Conservation (phyloP, 1,140 invertebrate species). For the Eubasilissa regina region DNA sequence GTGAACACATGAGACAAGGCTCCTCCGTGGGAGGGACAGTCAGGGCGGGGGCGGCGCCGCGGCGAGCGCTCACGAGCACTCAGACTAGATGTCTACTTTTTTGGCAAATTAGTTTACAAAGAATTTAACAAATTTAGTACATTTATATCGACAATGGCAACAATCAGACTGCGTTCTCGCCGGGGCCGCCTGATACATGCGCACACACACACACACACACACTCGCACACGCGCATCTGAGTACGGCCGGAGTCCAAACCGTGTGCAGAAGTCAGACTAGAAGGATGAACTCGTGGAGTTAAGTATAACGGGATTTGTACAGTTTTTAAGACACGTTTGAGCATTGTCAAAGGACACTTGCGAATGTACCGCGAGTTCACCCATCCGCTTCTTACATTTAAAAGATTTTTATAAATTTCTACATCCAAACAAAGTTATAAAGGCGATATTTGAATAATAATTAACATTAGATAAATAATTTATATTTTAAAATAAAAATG, state of each 20-base stretch:
- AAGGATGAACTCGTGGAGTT: too few species aligned
- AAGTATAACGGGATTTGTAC: too few species aligned
- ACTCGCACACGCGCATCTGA: too few species aligned
- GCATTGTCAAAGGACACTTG: too few species aligned
- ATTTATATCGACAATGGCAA: not conserved
- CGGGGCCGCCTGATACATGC: too few species aligned
- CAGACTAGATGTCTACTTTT: slow-evolving; percentile 31
- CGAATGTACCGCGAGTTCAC: too few species aligned
- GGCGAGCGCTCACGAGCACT: not conserved
- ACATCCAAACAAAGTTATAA: not conserved
- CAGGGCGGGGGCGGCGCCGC: too few species aligned
- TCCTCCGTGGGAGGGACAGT: not conserved
- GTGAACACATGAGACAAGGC: slow-evolving; percentile 36
- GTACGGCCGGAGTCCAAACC: too few species aligned
- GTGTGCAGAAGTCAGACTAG: not conserved
- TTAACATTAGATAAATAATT: slow-evolving; percentile 26
- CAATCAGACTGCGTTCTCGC: too few species aligned
- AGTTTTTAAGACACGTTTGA: too few species aligned
- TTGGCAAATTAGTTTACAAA: slow-evolving; percentile 21
- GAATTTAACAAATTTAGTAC: slow-evolving; percentile 13
- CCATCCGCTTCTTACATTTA: too few species aligned
- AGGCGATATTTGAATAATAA: slow-evolving; percentile 4
- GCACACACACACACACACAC: too few species aligned
- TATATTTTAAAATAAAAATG: slow-evolving; percentile 11
- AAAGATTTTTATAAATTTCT: not conserved